Percentiles rank a stretch among this genome's conserved stretches.
phyloP scores from a whole-genome alignment of 2,113 vertebrate species.

The Aegithalos caudatus region DNA sequence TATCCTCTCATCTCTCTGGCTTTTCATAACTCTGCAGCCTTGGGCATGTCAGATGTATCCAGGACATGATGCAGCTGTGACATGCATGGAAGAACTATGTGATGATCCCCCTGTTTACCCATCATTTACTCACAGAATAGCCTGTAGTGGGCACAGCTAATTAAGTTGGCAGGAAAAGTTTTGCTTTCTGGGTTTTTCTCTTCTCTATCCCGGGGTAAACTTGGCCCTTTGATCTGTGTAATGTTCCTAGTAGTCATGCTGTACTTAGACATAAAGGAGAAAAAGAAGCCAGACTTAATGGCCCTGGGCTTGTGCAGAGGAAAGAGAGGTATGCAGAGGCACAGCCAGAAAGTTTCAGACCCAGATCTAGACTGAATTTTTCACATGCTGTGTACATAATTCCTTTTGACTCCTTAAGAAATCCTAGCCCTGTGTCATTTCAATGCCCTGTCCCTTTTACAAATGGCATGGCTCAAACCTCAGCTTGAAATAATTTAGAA shows the following conservation, averaged over 20 bases:
- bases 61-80: background rate
- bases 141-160: background rate
- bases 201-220: background rate
- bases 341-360: background rate
- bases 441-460: background rate
- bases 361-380: background rate
- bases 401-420: background rate
- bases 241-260: background rate
- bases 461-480: background rate
- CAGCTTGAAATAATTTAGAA: slow-evolving; percentile 33
- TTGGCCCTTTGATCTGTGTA: background rate
- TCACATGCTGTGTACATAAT: background rate
- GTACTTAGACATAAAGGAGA: background rate
- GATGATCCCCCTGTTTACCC: background rate
- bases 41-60: background rate
- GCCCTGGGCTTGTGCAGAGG: background rate
- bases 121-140: background rate
- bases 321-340: background rate
- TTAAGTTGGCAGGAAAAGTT: background rate
- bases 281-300: background rate
- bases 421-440: background rate
- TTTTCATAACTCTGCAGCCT: background rate
- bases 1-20: background rate
- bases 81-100: background rate
- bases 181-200: background rate